phyloP scores from a whole-genome alignment of 2,797 vertebrate species.

The Apogon hyalosoma region DNA sequence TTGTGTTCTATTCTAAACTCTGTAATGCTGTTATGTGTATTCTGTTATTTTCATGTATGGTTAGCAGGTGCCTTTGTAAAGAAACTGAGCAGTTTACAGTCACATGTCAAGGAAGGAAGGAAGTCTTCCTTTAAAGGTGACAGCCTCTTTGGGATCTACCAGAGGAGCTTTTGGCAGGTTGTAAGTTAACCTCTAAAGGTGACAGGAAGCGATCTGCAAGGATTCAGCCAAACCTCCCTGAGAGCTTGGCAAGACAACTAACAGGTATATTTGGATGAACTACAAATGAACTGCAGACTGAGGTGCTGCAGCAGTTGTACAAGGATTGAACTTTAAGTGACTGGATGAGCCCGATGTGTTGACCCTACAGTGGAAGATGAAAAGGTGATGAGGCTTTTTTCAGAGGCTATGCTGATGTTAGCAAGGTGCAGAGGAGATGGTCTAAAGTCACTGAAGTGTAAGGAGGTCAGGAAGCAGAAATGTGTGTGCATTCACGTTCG shows the following conservation, averaged over 20 bases:
- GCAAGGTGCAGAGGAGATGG: constrained; percentile 42
- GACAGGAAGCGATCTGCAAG: constrained; percentile 28
- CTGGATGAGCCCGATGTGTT: constrained; percentile 6
- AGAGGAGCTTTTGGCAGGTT: constrained; percentile 32
- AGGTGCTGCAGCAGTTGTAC: constrained; percentile 14
- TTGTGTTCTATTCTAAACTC: too few relatives aligned
- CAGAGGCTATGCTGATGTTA: constrained; percentile 43
- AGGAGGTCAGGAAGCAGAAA: constrained; percentile 24
- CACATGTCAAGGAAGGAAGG: not conserved
- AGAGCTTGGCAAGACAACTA: constrained; percentile 27
- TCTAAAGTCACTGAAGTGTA: constrained; percentile 17
- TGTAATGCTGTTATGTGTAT: too few relatives aligned
- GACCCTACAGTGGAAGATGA: constrained; percentile 22
- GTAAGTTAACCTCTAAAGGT: constrained; percentile 37
- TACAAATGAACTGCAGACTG: constrained; percentile 30
- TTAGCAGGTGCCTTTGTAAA: not conserved
- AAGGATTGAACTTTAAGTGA: constrained; percentile 23
- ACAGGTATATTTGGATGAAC: constrained; percentile 45
- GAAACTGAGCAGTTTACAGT: constrained; percentile 25
- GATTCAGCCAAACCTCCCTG: constrained; percentile 16
- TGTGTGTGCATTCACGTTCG: not conserved
- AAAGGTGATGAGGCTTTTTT: constrained; percentile 25
- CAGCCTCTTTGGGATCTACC: constrained; percentile 19
- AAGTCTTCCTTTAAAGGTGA: constrained; percentile 4
- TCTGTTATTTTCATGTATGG: too few relatives aligned